A percentile compares a stretch with the other conserved stretches of the same genome.
Conservation (phyloP, 2,797 vertebrate genomes). For the Melanotaenia pygmaea region DNA sequence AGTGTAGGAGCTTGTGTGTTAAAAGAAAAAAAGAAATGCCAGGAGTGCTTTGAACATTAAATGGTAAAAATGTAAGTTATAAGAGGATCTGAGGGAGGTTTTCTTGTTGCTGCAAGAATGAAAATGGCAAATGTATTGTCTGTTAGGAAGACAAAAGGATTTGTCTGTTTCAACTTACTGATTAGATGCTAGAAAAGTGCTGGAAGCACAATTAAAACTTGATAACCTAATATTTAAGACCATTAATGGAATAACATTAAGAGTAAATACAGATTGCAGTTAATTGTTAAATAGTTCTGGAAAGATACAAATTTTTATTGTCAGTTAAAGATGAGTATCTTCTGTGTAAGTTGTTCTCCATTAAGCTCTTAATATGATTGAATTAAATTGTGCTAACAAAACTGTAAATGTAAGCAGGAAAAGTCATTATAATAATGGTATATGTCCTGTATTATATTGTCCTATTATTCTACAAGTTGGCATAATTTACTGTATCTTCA, state of each 20-base stretch:
- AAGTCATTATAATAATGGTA: slow-evolving; percentile 63
- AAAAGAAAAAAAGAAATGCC: slow-evolving; percentile 1
- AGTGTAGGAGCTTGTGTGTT: neutral
- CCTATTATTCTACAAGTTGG: neutral
- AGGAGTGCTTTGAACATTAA: slow-evolving; percentile 34
- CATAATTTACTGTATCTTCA: neutral
- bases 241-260: slow-evolving; percentile 20
- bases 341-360: neutral
- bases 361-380: neutral
- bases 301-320: slow-evolving; percentile 5
- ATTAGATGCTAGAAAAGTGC: slow-evolving; percentile 26
- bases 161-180: slow-evolving; percentile 12
- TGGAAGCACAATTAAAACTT: slow-evolving; percentile 31
- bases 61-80: neutral
- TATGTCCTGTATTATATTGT: slow-evolving; percentile 38
- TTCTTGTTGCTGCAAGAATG: slow-evolving; percentile 22
- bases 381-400: slow-evolving; percentile 8
- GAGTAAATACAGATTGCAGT: slow-evolving; percentile 46
- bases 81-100: slow-evolving; percentile 17
- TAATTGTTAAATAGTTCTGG: slow-evolving; percentile 41
- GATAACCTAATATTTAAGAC: slow-evolving; percentile 31
- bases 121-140: slow-evolving; percentile 19
- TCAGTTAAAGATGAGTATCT: neutral
- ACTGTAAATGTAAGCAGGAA: slow-evolving; percentile 25
- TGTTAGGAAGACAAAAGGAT: slow-evolving; percentile 21